phyloP scores from a whole-genome alignment of 2,797 vertebrate species.

The Silurus lanzhouensis region DNA sequence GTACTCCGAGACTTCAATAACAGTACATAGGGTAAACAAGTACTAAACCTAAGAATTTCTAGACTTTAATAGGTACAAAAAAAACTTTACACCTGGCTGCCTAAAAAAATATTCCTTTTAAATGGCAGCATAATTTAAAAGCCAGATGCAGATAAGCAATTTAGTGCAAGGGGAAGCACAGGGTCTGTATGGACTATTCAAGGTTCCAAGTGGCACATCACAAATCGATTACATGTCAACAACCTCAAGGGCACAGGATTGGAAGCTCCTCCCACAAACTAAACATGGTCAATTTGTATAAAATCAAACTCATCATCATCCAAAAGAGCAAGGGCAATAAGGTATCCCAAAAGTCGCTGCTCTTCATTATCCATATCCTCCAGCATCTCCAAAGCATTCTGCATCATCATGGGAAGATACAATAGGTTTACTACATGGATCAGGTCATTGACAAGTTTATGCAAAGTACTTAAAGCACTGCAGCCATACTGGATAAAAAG shows the following conservation, averaged over 20 bases:
- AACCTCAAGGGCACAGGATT: background rate
- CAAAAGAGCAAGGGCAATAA: constrained; percentile 70
- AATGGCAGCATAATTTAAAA: constrained; percentile 13
- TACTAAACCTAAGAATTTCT: constrained; percentile 14
- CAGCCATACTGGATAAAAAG: background rate
- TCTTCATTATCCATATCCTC: constrained; percentile 67
- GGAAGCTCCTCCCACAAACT: constrained; percentile 37
- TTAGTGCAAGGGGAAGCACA: background rate
- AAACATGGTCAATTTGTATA: constrained; percentile 56
- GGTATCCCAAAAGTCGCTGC: constrained; percentile 68
- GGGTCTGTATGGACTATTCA: background rate
- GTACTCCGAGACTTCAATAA: constrained; percentile 12
- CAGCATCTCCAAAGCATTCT: constrained; percentile 60
- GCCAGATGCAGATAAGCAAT: constrained; percentile 34
- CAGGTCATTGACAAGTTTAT: background rate
- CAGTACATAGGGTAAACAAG: constrained; percentile 27
- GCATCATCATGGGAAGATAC: background rate
- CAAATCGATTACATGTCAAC: background rate
- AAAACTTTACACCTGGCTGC: background rate
- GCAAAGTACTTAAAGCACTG: background rate
- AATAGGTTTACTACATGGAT: background rate
- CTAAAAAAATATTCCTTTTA: background rate
- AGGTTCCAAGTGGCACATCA: background rate
- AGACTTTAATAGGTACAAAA: constrained; percentile 14
- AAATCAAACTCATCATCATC: constrained; percentile 51